These are phyloP conservation scores for Heliconius melpomene DNA, from an alignment of 1,140 invertebrate genomes.

Conservation along the genomic window DNA sequence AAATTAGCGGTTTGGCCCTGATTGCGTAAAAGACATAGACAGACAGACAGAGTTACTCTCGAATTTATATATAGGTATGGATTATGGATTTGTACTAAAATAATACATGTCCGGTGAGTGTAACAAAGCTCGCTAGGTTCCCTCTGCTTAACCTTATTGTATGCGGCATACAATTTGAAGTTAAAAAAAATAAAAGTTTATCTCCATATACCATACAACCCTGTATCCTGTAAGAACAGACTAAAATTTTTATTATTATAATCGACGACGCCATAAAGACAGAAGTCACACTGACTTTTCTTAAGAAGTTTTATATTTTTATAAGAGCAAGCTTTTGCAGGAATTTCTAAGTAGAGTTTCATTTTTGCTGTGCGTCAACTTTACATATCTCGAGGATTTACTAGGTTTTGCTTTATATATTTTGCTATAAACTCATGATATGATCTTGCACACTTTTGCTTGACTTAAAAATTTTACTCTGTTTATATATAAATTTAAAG, in stretches of 20 bases:
- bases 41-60: too few species aligned
- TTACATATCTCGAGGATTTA: conserved; percentile 16
- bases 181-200: too few species aligned
- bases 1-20: too few species aligned
- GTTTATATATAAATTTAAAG: background rate
- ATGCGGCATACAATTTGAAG: too few species aligned
- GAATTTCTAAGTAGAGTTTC: conserved; percentile 15
- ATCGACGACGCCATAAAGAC: background rate
- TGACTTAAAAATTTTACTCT: background rate
- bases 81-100: too few species aligned
- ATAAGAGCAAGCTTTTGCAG: conserved; percentile 17
- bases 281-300: background rate
- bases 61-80: too few species aligned
- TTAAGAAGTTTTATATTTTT: conserved; percentile 12
- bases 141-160: too few species aligned
- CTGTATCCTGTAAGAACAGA: too few species aligned
- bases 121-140: too few species aligned
- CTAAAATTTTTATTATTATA: background rate
- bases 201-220: too few species aligned
- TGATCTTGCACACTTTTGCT: background rate
- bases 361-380: conserved; percentile 22
- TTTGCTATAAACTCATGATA: conserved; percentile 8
- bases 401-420: conserved; percentile 23
- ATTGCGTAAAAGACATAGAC: too few species aligned
- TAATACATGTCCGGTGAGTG: too few species aligned